phyloP scores from a whole-genome alignment of 2,113 vertebrate species.

The Petromus typicus region DNA sequence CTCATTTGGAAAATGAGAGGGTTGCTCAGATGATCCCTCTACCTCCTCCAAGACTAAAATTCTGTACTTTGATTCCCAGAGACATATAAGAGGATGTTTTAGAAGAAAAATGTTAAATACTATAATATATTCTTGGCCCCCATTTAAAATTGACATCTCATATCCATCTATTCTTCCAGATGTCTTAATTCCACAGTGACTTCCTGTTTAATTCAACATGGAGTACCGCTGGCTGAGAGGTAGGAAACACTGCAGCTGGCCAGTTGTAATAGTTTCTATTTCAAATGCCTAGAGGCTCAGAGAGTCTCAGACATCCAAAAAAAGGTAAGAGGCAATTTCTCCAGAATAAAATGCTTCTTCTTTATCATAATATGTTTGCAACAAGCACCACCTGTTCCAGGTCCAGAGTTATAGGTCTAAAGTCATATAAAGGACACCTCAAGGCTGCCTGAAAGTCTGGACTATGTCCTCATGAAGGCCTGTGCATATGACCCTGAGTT shows the following conservation, averaged over 20 bases:
- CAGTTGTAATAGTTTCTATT: neutral
- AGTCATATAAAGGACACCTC: neutral
- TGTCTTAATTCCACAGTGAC: neutral
- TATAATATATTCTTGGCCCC: constrained; percentile 2
- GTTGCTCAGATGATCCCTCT: neutral
- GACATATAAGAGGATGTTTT: neutral
- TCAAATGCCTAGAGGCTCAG: neutral
- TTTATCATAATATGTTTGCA: neutral
- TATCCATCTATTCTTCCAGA: constrained; percentile 27
- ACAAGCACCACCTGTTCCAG: fast-evolving
- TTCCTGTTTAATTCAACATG: constrained; percentile 40
- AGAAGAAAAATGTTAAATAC: constrained; percentile 41
- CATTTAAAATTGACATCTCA: constrained; percentile 23
- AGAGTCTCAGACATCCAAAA: neutral
- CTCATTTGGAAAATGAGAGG: neutral
- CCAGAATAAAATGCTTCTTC: neutral
- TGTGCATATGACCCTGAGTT: neutral
- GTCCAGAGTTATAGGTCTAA: neutral
- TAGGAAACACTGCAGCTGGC: neutral
- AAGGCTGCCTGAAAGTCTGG: fast-evolving
- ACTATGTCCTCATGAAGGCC: neutral
- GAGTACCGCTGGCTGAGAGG: constrained; percentile 3
- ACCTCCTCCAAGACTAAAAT: neutral
- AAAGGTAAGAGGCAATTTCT: neutral
- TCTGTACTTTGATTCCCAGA: constrained; percentile 1